Evolutionary conservation across 1,140 invertebrate genomes (phyloP), one percentile per base, ranked within the genome.

Genomic region (Neodiprion pinetum): DNA sequence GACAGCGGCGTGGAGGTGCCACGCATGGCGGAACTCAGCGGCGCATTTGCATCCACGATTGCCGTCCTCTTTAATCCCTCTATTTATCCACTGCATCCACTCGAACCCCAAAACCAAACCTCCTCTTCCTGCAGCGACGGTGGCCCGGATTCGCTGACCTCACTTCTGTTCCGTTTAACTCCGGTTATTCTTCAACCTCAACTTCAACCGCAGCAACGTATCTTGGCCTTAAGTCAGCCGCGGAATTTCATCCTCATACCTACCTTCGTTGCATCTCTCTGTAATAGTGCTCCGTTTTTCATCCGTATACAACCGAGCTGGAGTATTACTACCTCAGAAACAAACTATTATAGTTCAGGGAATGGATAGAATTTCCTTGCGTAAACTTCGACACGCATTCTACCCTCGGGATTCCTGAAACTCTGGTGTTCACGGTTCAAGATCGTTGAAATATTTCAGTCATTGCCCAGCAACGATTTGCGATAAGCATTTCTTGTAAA

Each of bases 81-180:
- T 61, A 61, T 61, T 61, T 61, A 61, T 61, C 53, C 53, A 14
- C 53, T 61, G 53, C 53, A 61, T 61, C 53, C 53, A 61, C 53
- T 61, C 53, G 53, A 17, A 61, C n/a, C 53, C 53, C 0, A 61
- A 61, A 14, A 12, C 11, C 2, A 61, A 61, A 14, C 53, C 11
- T 61, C 53, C 28, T 61, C 28, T 40, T 40, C 28, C 28, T 40
- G 28, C 28, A 40, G 53, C n/a, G 5, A 12, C n/a, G 11, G n/a
- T 61, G n/a, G 11, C 4, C 28, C 11, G 53, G 53, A 17, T 61
- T 12, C 0, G 53, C 53, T 61, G 53, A 12, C 53, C 53, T 61
- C 53, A 14, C 53, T 61, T 61, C 53, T 61, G 53, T 61, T 61
- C n/a, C 11, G 53, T 9, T 11, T 61, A 61, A 61, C n/a, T 61